Evolutionary conservation across 2,888 invertebrate species (phyloP).

Genomic region (Lasioglossum zephyrum): DNA sequence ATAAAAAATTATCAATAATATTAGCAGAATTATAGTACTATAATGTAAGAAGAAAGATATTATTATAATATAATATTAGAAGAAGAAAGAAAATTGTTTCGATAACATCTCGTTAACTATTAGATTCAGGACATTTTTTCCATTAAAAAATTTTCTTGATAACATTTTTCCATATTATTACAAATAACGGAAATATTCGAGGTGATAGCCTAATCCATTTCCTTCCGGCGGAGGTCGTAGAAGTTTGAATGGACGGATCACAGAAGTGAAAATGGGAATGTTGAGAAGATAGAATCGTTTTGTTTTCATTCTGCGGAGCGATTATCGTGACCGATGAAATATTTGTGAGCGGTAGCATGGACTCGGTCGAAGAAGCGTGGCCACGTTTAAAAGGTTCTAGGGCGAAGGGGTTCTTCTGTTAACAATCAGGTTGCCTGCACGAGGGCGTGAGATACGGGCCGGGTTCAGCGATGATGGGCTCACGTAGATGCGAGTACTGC

Average conservation of each 20-base stretch:
- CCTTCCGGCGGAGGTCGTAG: background rate
- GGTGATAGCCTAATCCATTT: background rate
- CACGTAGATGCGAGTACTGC: slow-evolving; percentile 93
- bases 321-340: background rate
- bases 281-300: background rate
- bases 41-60: too few species aligned
- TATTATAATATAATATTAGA: too few species aligned
- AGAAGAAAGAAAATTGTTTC: too few species aligned
- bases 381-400: background rate
- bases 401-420: slow-evolving; percentile 28
- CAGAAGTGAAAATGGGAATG: background rate
- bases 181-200: too few species aligned
- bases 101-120: too few species aligned
- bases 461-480: slow-evolving; percentile 93
- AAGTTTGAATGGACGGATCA: background rate
- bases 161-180: too few species aligned
- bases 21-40: too few species aligned
- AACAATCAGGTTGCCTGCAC: slow-evolving; percentile 87
- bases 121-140: too few species aligned
- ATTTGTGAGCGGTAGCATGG: background rate
- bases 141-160: too few species aligned
- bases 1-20: too few species aligned
- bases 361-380: background rate
- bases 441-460: slow-evolving; percentile 91
- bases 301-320: background rate